These are phyloP conservation scores for Paedocypris sp. DNA, from an alignment of 2,113 vertebrate species.

Conservation along the genomic window DNA sequence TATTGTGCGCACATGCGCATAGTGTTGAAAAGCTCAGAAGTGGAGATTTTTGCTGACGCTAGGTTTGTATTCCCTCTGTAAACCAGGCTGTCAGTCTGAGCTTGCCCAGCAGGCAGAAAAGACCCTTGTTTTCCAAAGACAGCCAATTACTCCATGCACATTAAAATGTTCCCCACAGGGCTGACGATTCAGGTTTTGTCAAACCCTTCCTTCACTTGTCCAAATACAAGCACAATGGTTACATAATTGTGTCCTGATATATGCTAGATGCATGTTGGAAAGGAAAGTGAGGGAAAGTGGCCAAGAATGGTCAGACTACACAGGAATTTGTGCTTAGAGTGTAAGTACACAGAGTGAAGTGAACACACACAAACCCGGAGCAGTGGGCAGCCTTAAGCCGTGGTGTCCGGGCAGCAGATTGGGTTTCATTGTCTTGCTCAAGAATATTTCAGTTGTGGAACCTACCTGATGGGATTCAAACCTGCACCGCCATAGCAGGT, in stretches of 20 bases:
- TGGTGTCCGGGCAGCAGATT: too few species aligned
- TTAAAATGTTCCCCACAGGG: not conserved
- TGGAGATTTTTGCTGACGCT: slow-evolving; percentile 1
- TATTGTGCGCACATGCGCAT: not conserved
- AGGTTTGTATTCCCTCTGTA: not conserved
- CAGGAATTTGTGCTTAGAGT: too few species aligned
- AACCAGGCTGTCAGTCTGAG: slow-evolving; percentile 17
- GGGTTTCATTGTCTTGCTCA: too few species aligned
- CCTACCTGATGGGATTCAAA: too few species aligned
- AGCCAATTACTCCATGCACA: slow-evolving; percentile 14
- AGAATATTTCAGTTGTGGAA: too few species aligned
- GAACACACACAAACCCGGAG: too few species aligned
- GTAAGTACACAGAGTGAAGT: too few species aligned
- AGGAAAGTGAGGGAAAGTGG: not conserved
- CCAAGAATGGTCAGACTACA: too few species aligned
- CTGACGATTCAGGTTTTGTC: not conserved
- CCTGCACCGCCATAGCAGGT: too few species aligned
- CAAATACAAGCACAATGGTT: not conserved
- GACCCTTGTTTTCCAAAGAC: not conserved
- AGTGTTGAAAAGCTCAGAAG: not conserved
- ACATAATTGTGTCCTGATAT: not conserved
- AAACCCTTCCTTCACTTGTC: not conserved
- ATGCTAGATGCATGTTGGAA: not conserved
- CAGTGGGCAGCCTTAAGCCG: too few species aligned
- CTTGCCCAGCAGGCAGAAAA: slow-evolving; percentile 21